phyloP scores from a whole-genome alignment of 2,888 invertebrate species.

The Romanomermis culicivorax region DNA sequence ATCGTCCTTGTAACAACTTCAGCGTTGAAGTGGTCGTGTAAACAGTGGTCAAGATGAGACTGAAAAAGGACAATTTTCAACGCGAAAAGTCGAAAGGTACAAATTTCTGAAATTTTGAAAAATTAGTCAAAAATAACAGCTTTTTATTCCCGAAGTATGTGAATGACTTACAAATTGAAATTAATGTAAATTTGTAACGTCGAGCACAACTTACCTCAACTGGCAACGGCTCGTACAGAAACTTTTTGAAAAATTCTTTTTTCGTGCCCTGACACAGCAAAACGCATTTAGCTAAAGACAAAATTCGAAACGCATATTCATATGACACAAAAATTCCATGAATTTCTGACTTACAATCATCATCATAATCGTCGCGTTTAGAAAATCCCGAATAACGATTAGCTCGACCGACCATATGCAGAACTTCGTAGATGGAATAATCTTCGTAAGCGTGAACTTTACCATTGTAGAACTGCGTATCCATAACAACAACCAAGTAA shows the following conservation, averaged over 20 bases:
- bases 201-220: conserved; percentile 46
- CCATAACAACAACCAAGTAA: conserved; percentile 87
- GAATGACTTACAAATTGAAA: background rate
- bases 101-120: too few relatives aligned
- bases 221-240: conserved; percentile 83
- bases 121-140: too few relatives aligned
- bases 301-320: background rate
- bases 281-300: conserved; percentile 47
- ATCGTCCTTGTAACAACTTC: conserved; percentile 98
- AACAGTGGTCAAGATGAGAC: conserved; percentile 86
- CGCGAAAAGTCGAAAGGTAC: too few relatives aligned
- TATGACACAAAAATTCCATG: background rate
- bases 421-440: conserved; percentile 83
- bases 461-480: conserved; percentile 74
- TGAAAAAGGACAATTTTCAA: conserved; percentile 26
- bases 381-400: conserved; percentile 39
- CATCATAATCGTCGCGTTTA: conserved; percentile 59
- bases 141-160: background rate
- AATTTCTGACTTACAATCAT: conserved; percentile 37
- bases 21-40: conserved; percentile 98
- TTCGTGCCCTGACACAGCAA: conserved; percentile 90
- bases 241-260: conserved; percentile 94
- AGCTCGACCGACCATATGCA: conserved; percentile 92
- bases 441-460: conserved; percentile 64
- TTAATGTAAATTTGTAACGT: too few relatives aligned